Conservation (phyloP, 2,888 invertebrate genomes). For the Pheosia tremula region DNA sequence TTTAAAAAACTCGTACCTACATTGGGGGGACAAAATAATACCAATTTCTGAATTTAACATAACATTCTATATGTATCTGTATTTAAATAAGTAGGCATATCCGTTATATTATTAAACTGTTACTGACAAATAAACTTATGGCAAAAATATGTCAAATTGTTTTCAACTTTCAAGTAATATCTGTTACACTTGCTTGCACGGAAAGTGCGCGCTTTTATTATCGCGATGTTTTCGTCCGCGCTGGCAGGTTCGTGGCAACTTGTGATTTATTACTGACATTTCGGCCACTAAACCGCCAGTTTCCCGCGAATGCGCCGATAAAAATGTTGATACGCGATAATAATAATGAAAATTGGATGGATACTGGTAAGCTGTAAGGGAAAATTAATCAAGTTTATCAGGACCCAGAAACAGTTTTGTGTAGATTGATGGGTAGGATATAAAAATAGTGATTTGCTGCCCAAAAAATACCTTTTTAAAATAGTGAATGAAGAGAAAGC, state of each 20-base stretch:
- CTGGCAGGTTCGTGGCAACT: slow-evolving; percentile 22
- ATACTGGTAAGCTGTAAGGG: slow-evolving; percentile 18
- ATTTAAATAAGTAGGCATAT: no score
- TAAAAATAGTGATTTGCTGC: background rate
- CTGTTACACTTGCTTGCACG: background rate
- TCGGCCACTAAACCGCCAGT: slow-evolving; percentile 31
- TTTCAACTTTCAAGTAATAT: background rate
- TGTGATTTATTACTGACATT: slow-evolving; percentile 38
- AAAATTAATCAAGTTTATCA: slow-evolving; percentile 32
- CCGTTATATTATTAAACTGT: background rate
- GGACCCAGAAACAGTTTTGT: slow-evolving; percentile 9
- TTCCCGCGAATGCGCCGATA: slow-evolving; percentile 41
- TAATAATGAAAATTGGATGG: slow-evolving; percentile 23
- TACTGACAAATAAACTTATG: background rate
- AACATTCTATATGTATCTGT: no score
- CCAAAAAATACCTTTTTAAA: no score
- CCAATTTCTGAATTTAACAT: no score
- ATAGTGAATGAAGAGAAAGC: no score
- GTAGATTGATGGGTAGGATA: background rate
- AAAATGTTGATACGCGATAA: slow-evolving; percentile 28
- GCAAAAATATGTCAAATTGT: background rate
- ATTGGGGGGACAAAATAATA: no score
- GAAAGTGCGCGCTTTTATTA: slow-evolving; percentile 15
- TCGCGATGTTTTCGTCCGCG: slow-evolving; percentile 19
- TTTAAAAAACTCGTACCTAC: no score